Evolutionary conservation across 2,888 invertebrate species (phyloP).

Genomic region (Fragum fragum): DNA sequence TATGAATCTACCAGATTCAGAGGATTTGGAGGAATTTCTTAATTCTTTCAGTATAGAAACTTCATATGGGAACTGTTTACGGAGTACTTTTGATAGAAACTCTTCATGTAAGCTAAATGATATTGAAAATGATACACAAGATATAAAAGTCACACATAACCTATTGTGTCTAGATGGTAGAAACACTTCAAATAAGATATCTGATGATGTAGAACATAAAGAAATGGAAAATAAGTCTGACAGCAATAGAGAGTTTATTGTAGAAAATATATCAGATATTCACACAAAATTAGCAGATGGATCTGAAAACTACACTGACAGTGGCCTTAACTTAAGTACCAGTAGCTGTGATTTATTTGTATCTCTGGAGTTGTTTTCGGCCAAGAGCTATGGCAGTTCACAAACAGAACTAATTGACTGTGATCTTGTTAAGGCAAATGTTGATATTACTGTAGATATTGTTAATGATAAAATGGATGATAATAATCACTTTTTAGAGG

Average conservation of each 20-base stretch:
- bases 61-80: neutral
- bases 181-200: neutral
- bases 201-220: neutral
- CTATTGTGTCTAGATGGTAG: neutral
- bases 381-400: too few relatives aligned
- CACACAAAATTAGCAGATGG: neutral
- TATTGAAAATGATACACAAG: neutral
- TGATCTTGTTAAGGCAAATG: neutral
- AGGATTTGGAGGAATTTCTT: constrained; percentile 58
- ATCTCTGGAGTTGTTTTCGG: neutral
- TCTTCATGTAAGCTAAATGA: neutral
- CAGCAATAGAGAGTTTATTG: neutral
- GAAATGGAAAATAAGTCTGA: neutral
- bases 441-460: neutral
- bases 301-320: neutral
- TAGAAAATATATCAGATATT: neutral
- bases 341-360: constrained; percentile 12
- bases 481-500: neutral
- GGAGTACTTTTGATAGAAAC: neutral
- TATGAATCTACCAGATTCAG: constrained; percentile 44
- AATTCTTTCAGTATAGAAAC: constrained; percentile 17
- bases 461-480: neutral
- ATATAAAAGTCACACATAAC: neutral
- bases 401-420: neutral
- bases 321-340: constrained; percentile 17